A percentile compares a stretch with the other conserved stretches of the same genome.
These are phyloP conservation scores for Malacosoma neustria DNA, from an alignment of 2,888 invertebrate genomes.

Conservation along the genomic window DNA sequence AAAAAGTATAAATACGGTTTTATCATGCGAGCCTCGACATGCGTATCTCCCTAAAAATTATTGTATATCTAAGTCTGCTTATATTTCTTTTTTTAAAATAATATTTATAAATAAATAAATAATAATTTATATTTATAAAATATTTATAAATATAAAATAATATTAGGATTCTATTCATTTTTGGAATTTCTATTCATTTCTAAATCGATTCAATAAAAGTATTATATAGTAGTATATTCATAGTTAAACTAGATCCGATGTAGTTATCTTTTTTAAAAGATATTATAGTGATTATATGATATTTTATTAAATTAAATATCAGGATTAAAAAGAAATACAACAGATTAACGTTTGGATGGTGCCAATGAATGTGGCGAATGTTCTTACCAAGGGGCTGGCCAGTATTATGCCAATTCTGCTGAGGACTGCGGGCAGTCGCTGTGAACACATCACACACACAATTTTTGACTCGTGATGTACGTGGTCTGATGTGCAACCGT, in stretches of 20 bases:
- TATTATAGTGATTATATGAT: too few relatives aligned
- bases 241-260: too few relatives aligned
- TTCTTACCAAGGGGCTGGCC: constrained; percentile 96
- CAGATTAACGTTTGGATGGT: constrained; percentile 52
- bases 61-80: not conserved
- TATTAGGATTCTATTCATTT: too few relatives aligned
- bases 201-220: too few relatives aligned
- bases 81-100: not conserved
- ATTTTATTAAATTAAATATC: too few relatives aligned
- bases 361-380: constrained; percentile 67
- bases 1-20: not conserved
- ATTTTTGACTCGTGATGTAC: constrained; percentile 71
- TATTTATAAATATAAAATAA: too few relatives aligned
- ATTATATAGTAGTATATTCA: too few relatives aligned
- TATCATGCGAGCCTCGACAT: not conserved
- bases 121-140: too few relatives aligned
- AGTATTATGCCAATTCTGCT: constrained; percentile 97
- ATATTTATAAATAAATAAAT: constrained; percentile 49
- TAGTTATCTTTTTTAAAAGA: too few relatives aligned
- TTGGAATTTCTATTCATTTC: too few relatives aligned
- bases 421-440: constrained; percentile 96
- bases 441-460: constrained; percentile 83
- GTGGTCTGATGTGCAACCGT: constrained; percentile 63
- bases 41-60: not conserved
- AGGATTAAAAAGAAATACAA: constrained; percentile 49